Percentiles rank a stretch among this genome's conserved stretches.
Conservation (phyloP, 2,888 invertebrate species). For the Stenotaenia linearis region DNA sequence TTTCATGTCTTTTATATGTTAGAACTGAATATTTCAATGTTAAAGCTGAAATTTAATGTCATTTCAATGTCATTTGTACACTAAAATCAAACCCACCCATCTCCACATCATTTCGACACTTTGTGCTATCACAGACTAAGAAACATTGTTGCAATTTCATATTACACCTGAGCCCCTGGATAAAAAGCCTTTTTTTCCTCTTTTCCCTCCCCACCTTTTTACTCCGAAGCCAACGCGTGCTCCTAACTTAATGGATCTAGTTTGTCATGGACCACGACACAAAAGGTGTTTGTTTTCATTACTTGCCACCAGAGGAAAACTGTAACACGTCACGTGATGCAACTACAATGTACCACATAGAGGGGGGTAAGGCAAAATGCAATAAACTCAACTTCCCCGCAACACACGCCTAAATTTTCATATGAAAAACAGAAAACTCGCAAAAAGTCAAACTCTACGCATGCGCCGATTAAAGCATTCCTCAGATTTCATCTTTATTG, state of each 20-base stretch:
- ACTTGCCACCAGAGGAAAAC: conserved; percentile 5
- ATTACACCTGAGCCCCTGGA: background rate
- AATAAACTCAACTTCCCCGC: background rate
- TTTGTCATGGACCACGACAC: conserved; percentile 12
- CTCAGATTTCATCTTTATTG: background rate
- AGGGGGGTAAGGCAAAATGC: background rate
- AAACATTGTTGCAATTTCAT: background rate
- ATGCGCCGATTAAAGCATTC: background rate
- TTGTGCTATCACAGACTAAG: background rate
- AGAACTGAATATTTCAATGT: too few species aligned
- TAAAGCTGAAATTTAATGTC: too few species aligned
- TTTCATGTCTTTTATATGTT: too few species aligned
- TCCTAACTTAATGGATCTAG: conserved; percentile 19
- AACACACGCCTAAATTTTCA: background rate
- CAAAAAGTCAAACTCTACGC: too few species aligned
- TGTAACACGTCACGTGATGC: background rate
- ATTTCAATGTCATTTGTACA: too few species aligned
- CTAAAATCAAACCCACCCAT: too few species aligned
- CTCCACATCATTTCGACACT: too few species aligned
- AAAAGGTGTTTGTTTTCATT: conserved; percentile 19
- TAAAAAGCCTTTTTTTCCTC: background rate
- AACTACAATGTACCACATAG: background rate
- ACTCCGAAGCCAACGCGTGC: background rate
- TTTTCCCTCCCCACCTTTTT: background rate
- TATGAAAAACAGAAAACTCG: background rate